Percentiles rank a stretch among this genome's conserved stretches.
Evolutionary conservation across 2,797 vertebrate species (phyloP).

Genomic region (Fundulus diaphanus): DNA sequence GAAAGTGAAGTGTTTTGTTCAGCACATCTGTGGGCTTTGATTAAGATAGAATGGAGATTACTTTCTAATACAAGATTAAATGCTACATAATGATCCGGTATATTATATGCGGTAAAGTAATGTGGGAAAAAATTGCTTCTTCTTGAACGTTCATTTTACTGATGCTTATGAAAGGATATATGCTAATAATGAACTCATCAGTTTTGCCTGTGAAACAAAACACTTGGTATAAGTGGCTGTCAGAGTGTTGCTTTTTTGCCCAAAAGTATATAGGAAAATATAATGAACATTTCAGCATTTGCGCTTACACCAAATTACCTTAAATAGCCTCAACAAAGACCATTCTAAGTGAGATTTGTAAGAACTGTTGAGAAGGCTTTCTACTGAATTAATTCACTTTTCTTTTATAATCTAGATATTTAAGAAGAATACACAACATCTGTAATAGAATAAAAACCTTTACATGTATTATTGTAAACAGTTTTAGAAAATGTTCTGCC

Average conservation of each 20-base stretch:
- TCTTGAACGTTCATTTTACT: not conserved
- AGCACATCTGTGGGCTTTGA: conserved; percentile 34
- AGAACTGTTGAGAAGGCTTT: not conserved
- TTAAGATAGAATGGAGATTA: not conserved
- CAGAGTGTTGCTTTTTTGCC: not conserved
- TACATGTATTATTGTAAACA: not conserved
- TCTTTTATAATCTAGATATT: not conserved
- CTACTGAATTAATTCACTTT: not conserved
- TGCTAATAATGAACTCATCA: not conserved
- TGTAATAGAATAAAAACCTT: not conserved
- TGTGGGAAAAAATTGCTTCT: not conserved
- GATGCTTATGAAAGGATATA: not conserved
- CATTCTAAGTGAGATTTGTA: not conserved
- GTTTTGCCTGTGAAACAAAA: not conserved
- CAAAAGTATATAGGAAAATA: not conserved
- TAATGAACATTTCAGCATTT: not conserved
- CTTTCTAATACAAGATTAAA: conserved; percentile 10
- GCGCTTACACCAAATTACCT: not conserved
- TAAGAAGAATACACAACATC: not conserved
- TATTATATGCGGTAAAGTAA: not conserved
- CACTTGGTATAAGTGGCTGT: not conserved
- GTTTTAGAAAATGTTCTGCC: not conserved
- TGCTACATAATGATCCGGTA: not conserved
- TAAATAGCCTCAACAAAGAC: too few species aligned
- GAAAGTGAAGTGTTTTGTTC: conserved; percentile 10